These are phyloP conservation scores for Paguma larvata DNA, from an alignment of 2,797 vertebrate genomes.

Conservation along the genomic window DNA sequence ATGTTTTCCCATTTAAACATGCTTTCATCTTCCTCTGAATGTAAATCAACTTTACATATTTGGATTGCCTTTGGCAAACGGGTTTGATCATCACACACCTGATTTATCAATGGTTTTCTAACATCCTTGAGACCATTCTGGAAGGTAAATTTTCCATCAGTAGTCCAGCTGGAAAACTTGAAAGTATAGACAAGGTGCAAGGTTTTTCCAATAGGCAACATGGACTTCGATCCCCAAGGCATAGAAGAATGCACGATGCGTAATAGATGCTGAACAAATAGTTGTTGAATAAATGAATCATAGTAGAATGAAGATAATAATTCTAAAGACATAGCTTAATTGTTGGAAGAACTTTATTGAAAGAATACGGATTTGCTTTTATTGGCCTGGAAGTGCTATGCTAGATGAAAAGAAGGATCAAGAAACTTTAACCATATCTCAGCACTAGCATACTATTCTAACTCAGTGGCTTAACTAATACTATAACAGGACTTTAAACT, in stretches of 20 bases:
- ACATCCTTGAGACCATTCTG: background rate
- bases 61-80: conserved; percentile 9
- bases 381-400: background rate
- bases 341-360: background rate
- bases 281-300: conserved; percentile 38
- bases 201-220: background rate
- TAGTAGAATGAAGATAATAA: background rate
- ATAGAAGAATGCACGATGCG: background rate
- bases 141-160: background rate
- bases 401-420: background rate
- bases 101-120: background rate
- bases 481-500: conserved; percentile 17
- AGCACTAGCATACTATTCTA: background rate
- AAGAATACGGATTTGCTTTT: background rate
- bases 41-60: background rate
- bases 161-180: background rate
- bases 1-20: conserved; percentile 5
- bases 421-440: conserved; percentile 4
- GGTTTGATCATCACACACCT: background rate
- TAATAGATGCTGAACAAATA: conserved; percentile 14
- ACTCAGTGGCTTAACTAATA: background rate
- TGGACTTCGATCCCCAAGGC: background rate
- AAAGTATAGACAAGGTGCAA: background rate
- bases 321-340: background rate
- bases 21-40: background rate